A percentile compares a stretch with the other conserved stretches of the same genome.
These are phyloP conservation scores for Drosophila greeni DNA, from an alignment of 2,888 invertebrate species.

Conservation along the genomic window DNA sequence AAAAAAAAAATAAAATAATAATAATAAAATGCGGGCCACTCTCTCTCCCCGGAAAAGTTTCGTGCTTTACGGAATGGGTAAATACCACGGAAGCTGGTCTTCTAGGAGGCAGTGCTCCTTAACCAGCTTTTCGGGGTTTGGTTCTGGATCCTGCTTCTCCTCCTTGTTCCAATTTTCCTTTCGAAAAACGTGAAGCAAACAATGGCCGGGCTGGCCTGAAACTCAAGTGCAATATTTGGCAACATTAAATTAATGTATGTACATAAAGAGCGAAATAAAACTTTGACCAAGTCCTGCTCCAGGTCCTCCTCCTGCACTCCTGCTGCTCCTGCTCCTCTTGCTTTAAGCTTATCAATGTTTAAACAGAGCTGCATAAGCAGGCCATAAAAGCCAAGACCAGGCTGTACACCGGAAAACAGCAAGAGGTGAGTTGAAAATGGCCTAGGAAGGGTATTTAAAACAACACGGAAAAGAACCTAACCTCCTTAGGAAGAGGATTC, in stretches of 20 bases:
- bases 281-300: slow-evolving; percentile 44
- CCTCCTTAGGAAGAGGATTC: background rate
- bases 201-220: background rate
- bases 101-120: background rate
- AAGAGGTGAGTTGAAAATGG: background rate
- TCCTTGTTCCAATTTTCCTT: background rate
- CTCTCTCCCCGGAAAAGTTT: background rate
- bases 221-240: slow-evolving; percentile 44
- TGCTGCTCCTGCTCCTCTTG: too few relatives aligned
- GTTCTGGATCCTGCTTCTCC: background rate
- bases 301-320: slow-evolving; percentile 22
- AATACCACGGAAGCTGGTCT: slow-evolving; percentile 3
- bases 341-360: slow-evolving; percentile 67
- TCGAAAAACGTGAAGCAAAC: background rate
- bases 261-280: slow-evolving; percentile 57
- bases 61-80: background rate
- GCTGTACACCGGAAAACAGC: background rate
- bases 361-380: slow-evolving; percentile 54
- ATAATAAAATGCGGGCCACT: slow-evolving; percentile 1
- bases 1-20: too few relatives aligned
- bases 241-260: slow-evolving; percentile 57
- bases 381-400: background rate
- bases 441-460: background rate
- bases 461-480: background rate
- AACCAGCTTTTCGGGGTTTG: too few relatives aligned